Evolutionary conservation across 2,797 vertebrate species (phyloP), one percentile per base, ranked within the genome.

Genomic region (Phaenicophaeus curvirostris): DNA sequence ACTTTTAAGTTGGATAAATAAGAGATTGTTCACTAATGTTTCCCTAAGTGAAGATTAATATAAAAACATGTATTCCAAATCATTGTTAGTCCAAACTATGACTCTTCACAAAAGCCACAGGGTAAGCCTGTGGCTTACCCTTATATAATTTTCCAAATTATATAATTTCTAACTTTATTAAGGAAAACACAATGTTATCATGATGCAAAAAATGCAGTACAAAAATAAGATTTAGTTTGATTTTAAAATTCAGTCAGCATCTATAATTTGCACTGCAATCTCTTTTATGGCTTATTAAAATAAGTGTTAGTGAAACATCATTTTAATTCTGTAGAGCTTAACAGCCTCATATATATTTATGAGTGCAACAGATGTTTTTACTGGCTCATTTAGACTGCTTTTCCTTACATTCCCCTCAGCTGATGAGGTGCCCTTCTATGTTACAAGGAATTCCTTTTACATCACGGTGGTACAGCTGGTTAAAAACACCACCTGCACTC

Each of bases 321-420:
- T 93, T 97, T 96, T 95, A 91, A 94, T 97, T 96, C 85, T 79
- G 33, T 83, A 71, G 88, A 97, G 94, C 93, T 96, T 87, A 96
- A 93, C 61, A 87, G 77, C 83, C 90, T 95, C 87, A 91, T 94
- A 94, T 89, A 94, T 94, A 94, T 96, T 96, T 94, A 96, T 90
- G 90, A 96, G 81, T 79, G 71, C 66, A 96, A 95, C 96, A 97
- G 96, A 97, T 97, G 96, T 93, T 96, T 93, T 93, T 92, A 51
- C 59, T 83, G 92, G 59, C 91, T 93, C 82, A 92, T 93, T 97
- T 88, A 84, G 57, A 80, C n/a, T 8, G 1, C 89, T 94, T 89
- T 82, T 94, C 68, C 91, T 94, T 94, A 81, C 94, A 97, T 94
- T 96, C 85, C 85, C 69, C 81, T 96, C 95, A 93, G 87, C 90